Base-by-base conservation (phyloP, 2,888 invertebrate genomes). In the Caenorhabditis sp. region DNA sequence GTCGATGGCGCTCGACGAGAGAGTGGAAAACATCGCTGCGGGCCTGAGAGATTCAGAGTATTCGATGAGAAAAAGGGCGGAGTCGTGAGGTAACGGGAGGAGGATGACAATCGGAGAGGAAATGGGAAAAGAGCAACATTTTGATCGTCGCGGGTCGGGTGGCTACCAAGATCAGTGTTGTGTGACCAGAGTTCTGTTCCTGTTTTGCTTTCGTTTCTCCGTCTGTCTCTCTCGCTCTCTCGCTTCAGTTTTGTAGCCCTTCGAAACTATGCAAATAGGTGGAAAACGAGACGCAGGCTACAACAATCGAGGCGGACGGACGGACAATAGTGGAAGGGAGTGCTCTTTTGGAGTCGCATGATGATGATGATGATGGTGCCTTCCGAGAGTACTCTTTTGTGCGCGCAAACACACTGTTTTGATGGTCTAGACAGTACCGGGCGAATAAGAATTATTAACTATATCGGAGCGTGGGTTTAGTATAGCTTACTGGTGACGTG, bases 1-100 rank as follows among this genome's bases (percentile, higher is more conserved):
- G 72, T 77, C 77, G 39, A 77, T 72, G 45, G 77, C 52, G 59
- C 53, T 71, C 32, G 77, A 45, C 35, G 77, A 48, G 24, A 77
- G 70, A 13, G 77, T 71, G 2, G 77, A 77, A 43, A 77, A 77
- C 77, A 77, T 77, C 26, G 26, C 37, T 39, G 15, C 15, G 17
- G n/a, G n/a, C n/a, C n/a, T n/a, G n/a, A n/a, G n/a, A n/a, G n/a
- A n/a, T 62, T 56, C 27, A 71, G 61, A 61, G 61, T 53, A 53
- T 15, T 55, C 35, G 52, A 56, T 37, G 37, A 6, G 20, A 27
- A 17, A 7, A 15, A 13, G 37, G 63, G 63, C 52, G 65, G 56
- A 30, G 50, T 13, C 17, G 35, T 20, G 17, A 46, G 46, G 46
- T 2, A 26, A 46, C 24, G 46, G 37, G 20, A 9, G 17, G 20